These are phyloP conservation scores for Gopherus flavomarginatus DNA, from an alignment of 2,113 vertebrate genomes.

Conservation along the genomic window DNA sequence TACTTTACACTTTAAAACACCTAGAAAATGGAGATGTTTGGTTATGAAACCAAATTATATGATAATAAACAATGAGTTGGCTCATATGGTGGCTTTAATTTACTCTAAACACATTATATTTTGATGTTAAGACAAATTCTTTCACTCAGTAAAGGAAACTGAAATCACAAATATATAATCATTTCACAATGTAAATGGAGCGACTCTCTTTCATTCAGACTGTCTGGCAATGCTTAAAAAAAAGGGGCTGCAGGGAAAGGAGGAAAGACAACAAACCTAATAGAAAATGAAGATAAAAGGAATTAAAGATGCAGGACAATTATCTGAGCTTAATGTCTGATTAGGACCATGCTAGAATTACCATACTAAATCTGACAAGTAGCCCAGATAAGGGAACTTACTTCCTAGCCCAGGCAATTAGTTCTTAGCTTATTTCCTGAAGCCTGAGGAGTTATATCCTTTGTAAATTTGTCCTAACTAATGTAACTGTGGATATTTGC, in stretches of 20 bases:
- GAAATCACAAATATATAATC: background rate
- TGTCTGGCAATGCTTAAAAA: background rate
- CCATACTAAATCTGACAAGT: background rate
- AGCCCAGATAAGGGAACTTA: background rate
- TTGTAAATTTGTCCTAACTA: constrained; percentile 10
- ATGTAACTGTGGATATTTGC: background rate
- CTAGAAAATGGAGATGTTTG: background rate
- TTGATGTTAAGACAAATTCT: constrained; percentile 6
- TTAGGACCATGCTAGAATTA: background rate
- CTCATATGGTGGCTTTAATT: background rate
- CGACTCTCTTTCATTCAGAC: background rate
- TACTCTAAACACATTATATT: background rate
- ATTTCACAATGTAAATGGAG: background rate
- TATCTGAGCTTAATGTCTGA: background rate
- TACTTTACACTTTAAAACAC: background rate
- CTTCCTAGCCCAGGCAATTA: background rate
- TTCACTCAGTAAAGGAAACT: background rate
- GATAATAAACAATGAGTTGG: background rate
- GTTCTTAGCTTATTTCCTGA: background rate
- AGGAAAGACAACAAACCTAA: background rate
- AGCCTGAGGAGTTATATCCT: constrained; percentile 2
- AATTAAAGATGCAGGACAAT: background rate
- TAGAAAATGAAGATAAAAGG: background rate
- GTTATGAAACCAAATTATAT: background rate
- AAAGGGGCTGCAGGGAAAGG: background rate